Base-by-base conservation (phyloP, 2,888 invertebrate species). In the Abscondita cerata region DNA sequence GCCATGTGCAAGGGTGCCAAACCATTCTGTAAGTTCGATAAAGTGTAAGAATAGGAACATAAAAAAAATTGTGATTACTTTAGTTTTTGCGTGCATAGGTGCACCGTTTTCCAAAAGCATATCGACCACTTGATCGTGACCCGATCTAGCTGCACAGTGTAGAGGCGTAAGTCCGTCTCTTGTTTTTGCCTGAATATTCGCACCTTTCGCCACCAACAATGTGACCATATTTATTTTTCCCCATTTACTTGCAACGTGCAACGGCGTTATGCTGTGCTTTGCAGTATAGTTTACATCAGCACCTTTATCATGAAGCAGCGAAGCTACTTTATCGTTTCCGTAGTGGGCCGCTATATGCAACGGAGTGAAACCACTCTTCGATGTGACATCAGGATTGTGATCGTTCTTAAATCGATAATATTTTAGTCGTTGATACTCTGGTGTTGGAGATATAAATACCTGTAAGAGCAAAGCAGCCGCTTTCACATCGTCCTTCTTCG, bases 181-280 rank as follows among this genome's bases (percentile, higher is more conserved):
- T 0, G 97, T 98, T 73, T 92, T 93, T 1, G 94, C 92, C 75
- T 97, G 95, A 78, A 98, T 95, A 76, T 91, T 90, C 1, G 96
- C 98, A 66, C 92, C 91, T 80, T 92, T 91, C 71, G 93, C 92
- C 48, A 98, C 85, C 64, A 99, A 85, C 68, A 98, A 82, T 59
- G 90, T 89, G 20, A 96, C 91, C 91, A 99, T 95, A 70, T 93
- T 92, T 70, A 91, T 88, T 80, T 97, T 96, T 6, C 98, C 98
- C 98, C 99, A 99, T 83, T 99, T 98, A 75, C 95, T 92, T 41
- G 98, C 97, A 34, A 99, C 98, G 80, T 99, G 98, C 52, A 99
- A 83, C 0, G 98, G 98, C n/a, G 96, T 96, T 74, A 98, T 98
- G 80, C 93, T 94, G 82, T 98, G 98, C 84, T 98, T 96, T 20